Evolutionary conservation across 2,888 invertebrate species (phyloP).

Genomic region (Ophonus ardosiacus): DNA sequence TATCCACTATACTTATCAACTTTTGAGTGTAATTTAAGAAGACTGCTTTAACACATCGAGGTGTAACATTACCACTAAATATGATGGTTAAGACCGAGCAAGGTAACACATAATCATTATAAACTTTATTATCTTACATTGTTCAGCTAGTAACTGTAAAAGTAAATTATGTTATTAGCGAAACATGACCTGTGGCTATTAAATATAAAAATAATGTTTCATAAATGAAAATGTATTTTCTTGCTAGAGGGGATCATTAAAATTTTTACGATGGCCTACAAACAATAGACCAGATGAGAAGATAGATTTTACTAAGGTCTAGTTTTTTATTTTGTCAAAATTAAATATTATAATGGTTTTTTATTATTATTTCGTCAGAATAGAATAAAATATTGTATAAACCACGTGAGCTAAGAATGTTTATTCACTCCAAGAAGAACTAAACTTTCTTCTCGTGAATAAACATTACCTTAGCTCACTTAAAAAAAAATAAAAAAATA

Average conservation of each 20-base stretch:
- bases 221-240: constrained; percentile 30
- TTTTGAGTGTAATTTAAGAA: not conserved
- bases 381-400: too few species aligned
- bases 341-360: too few species aligned
- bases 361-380: too few species aligned
- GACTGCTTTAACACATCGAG: not conserved
- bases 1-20: not conserved
- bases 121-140: constrained; percentile 24
- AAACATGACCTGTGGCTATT: constrained; percentile 2
- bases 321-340: too few species aligned
- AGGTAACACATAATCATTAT: constrained; percentile 21
- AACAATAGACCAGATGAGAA: not conserved
- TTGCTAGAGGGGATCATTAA: not conserved
- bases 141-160: constrained; percentile 8
- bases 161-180: constrained; percentile 28
- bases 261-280: constrained; percentile 13
- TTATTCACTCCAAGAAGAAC: too few species aligned
- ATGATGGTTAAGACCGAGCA: constrained; percentile 9
- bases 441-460: too few species aligned
- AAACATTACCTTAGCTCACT: too few species aligned
- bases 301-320: too few species aligned
- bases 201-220: constrained; percentile 6
- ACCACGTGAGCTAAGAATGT: too few species aligned
- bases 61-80: constrained; percentile 7
- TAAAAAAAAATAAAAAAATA: too few species aligned